Evolutionary conservation across 2,888 invertebrate genomes (phyloP), one percentile per base, ranked within the genome.

Genomic region (Polyploca ridens): DNA sequence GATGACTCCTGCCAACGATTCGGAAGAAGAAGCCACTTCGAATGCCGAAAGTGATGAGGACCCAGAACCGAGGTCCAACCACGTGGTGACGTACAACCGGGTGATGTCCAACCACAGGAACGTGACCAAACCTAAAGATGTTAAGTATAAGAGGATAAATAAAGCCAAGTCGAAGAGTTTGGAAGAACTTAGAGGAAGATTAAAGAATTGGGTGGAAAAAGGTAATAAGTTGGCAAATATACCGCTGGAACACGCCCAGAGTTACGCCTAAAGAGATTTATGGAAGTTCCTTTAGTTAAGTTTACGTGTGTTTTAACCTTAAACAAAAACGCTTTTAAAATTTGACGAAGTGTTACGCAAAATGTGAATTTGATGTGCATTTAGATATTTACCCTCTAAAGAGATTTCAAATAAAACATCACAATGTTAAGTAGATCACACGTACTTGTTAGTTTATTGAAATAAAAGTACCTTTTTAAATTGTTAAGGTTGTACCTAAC

Each of bases 71-170:
- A 87, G 83, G 75, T 79, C 93, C 16, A 94, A 90, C 68, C 96
- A 96, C 68, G 96, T 97, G 62, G 96, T 96, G 14, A 96, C 96
- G 1, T 97, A 97, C 90, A 97, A 97, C 88, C 94, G 98, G 73
- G 98, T 98, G 66, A 98, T 98, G 98, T 97, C 97, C 60, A 98
- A 98, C 90, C 98, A 98, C 87, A 95, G 98, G 71, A 97, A 97
- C 63, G 98, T 98, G 63, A 98, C 97, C 6, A 98, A 98, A 86
- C 98, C 98, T 71, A 98, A 98, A 91, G 98, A 98, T 85, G 98
- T 98, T 44, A 98, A 98, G 90, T 98, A 98, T 91, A 98, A 98
- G 87, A 95, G 98, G 82, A 98, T 98, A 87, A 98, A 98, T 86
- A 98, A 98, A 86, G 98, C 98, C 6, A 98, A 98, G 85, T 98